Conservation (phyloP, 2,888 invertebrate species). For the Lasioglossum villosulum region DNA sequence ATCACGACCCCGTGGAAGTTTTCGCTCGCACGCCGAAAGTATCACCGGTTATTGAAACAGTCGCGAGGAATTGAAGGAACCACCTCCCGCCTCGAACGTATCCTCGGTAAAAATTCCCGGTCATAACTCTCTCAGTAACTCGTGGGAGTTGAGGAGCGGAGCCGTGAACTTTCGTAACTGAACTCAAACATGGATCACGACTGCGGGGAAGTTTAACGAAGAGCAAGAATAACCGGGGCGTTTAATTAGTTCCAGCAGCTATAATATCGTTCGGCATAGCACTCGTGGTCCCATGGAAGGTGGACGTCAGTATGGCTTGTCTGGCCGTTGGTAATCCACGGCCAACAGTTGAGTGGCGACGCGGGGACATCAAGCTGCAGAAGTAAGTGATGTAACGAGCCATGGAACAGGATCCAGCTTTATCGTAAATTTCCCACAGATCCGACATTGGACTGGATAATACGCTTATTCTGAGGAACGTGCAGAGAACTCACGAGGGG, state of each 20-base stretch:
- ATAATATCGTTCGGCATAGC: slow-evolving; percentile 87
- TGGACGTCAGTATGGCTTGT: slow-evolving; percentile 86
- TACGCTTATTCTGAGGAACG: slow-evolving; percentile 85
- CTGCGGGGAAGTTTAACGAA: slow-evolving; percentile 45
- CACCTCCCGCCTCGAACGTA: not conserved
- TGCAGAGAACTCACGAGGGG: slow-evolving; percentile 86
- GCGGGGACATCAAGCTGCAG: slow-evolving; percentile 83
- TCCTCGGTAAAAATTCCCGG: slow-evolving; percentile 33
- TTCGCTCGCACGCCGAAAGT: not conserved
- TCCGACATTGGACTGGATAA: slow-evolving; percentile 85
- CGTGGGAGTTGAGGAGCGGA: not conserved
- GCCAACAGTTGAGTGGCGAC: slow-evolving; percentile 85
- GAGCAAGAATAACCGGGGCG: slow-evolving; percentile 49
- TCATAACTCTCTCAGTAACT: not conserved
- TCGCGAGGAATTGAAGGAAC: slow-evolving; percentile 3
- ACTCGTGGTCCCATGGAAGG: slow-evolving; percentile 86
- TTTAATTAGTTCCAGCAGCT: slow-evolving; percentile 85
- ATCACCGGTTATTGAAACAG: slow-evolving; percentile 29
- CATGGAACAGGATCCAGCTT: not conserved
- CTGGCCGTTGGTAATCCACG: slow-evolving; percentile 86
- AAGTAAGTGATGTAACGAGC: slow-evolving; percentile 72
- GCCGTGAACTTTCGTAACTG: slow-evolving; percentile 44
- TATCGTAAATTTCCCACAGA: slow-evolving; percentile 41
- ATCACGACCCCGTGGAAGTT: slow-evolving; percentile 18
- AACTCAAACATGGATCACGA: slow-evolving; percentile 55